Evolutionary conservation across 2,888 invertebrate species (phyloP), one percentile per base, ranked within the genome.

Genomic region (Notodonta dromedarius): DNA sequence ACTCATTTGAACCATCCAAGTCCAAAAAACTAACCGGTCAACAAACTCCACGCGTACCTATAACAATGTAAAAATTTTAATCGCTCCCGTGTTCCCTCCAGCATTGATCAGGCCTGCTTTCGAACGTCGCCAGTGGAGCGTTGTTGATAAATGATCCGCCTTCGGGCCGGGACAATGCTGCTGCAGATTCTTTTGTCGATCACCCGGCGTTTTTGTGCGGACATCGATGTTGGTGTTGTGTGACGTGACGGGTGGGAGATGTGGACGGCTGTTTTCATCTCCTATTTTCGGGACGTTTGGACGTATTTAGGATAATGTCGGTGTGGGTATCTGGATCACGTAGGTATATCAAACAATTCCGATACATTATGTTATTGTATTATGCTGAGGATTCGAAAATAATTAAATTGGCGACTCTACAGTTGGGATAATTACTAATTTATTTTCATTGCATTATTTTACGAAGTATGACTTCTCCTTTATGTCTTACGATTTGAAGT

Each of bases 151-250:
- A 93, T 93, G 92, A 88, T 86, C 76, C 61, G 35, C 48, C 66
- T 68, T 67, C 59, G 70, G 76, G 75, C 75, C 78, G 74, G 86
- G 86, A 93, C 93, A 93, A 93, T 91, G 86, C 88, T 87, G 81
- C 85, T 89, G 91, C 90, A 88, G 86, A 93, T 90, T 92, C 93
- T 90, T 92, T 93, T 93, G 91, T 91, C 83, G 84, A 82, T 80
- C 56, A 44, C 83, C 79, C 79, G 79, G 77, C 83, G 79, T 92
- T 92, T 93, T 92, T 93, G 90, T 92, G 88, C 86, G 89, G 88
- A 87, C 90, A 85, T 81, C 83, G 88, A 88, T 89, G 89, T 87
- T 87, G 79, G 83, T 83, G 84, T 84, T 83, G 84, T 88, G 85
- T 83, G 84, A 84, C 88, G 85, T 83, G 84, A 84, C 84, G 85